Base-by-base conservation (phyloP, 1,140 invertebrate genomes). In the Myzus persicae region DNA sequence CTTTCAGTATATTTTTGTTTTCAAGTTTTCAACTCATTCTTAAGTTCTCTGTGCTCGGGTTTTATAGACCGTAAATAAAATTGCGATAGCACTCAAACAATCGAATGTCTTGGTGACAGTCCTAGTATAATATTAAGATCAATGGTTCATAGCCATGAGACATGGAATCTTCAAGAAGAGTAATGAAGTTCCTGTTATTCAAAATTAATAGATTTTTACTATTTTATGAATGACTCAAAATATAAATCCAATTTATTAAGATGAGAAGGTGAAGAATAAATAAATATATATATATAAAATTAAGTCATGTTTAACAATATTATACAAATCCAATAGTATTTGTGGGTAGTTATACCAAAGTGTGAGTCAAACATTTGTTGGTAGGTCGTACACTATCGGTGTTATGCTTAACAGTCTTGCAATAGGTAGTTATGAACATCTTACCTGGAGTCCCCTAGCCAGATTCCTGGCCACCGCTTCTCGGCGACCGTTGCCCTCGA, bases 381-480 rank as follows among this genome's bases (percentile, higher is more conserved):
- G 1, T 76, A n/a, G 14, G n/a, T 20, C 31, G 3, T n/a, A 76
- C 18, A 76, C 14, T 76, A 4, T 2, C 31, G 11, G 26, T 76
- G 3, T 18, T 18, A 6, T 14, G 5, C 5, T 4, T 20, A 18
- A 76, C 31, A 14, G 26, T 31, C 14, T n/a, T n/a, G 14, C 59
- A 76, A 76, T n/a, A 67, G 0, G 59, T n/a, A 14, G n/a, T 76
- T 76, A 84, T 38, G 82, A 93, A 96, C 96, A 94, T n/a, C 96
- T 96, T 1, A 96, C 95, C 94, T 96, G 95, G 90, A 96, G 95
- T 46, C 93, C 93, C 36, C 93, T 59, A 59, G 54, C 93, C 82
- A 94, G 36, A n/a, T 93, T 91, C 94, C 94, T 20, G 94, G 94
- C 93, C 95, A 95, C 84, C 95, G 95, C 89, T 95, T 94, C 36